Conservation (phyloP, 2,888 invertebrate genomes). For the Entomobrya proxima region DNA sequence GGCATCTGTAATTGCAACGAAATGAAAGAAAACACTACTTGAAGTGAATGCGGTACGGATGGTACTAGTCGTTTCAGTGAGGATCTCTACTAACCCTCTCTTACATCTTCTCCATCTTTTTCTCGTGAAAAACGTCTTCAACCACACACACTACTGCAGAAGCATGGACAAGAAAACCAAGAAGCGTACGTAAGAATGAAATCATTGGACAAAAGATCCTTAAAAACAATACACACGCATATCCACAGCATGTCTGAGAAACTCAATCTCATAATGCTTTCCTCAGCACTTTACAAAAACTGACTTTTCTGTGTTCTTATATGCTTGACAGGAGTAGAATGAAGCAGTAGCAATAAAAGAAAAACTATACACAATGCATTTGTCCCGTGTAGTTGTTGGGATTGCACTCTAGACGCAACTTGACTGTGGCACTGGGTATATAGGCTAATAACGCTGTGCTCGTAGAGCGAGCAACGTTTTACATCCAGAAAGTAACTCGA, state of each 20-base stretch:
- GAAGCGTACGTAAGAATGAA: too few relatives aligned
- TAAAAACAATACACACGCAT: not conserved
- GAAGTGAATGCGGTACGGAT: too few relatives aligned
- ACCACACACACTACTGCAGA: not conserved
- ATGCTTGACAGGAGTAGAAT: conserved; percentile 38
- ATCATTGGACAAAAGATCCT: too few relatives aligned
- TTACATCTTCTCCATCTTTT: too few relatives aligned
- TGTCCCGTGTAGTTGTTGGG: not conserved
- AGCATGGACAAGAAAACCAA: not conserved
- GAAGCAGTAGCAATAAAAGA: not conserved
- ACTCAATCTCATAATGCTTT: not conserved
- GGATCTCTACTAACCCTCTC: too few relatives aligned
- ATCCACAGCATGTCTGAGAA: not conserved
- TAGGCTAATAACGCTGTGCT: conserved; percentile 56
- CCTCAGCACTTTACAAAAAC: too few relatives aligned
- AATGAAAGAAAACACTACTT: too few relatives aligned
- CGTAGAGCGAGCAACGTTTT: not conserved
- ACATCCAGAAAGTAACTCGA: conserved; percentile 21
- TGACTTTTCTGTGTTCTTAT: not conserved
- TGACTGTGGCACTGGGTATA: conserved; percentile 66
- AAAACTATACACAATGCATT: conserved; percentile 23
- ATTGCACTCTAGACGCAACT: conserved; percentile 53
- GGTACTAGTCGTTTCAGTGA: too few relatives aligned
- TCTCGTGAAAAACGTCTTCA: not conserved
- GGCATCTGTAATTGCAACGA: too few relatives aligned